These are phyloP conservation scores for Clytia hemisphaerica DNA, from an alignment of 30 jellyfish, hydroid and myxozoan species.

Conservation along the genomic window DNA sequence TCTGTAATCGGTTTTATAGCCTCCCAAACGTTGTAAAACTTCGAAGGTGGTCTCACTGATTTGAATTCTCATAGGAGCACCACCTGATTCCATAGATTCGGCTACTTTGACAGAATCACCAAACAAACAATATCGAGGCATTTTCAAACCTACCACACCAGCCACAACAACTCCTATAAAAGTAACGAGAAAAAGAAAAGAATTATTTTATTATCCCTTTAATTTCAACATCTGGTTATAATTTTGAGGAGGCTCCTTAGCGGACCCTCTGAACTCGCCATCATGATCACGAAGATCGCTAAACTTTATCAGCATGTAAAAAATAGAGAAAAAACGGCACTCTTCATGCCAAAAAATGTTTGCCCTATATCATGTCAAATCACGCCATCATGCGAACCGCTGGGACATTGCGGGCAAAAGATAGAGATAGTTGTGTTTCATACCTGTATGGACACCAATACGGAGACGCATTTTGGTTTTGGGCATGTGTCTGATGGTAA, in stretches of 20 bases:
- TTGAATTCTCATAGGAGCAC: slow-evolving; percentile 73
- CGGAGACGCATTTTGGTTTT: slow-evolving; percentile 46
- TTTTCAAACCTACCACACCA: slow-evolving; percentile 81
- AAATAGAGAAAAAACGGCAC: not conserved
- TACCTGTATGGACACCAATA: slow-evolving; percentile 87
- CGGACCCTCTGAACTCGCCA: too few relatives aligned
- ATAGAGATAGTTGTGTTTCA: not conserved
- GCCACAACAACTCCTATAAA: slow-evolving; percentile 62
- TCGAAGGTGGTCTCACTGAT: slow-evolving; percentile 41
- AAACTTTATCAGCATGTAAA: too few relatives aligned
- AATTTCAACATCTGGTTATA: too few relatives aligned
- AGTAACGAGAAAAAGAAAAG: not conserved
- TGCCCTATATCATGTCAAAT: not conserved
- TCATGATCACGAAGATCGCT: too few relatives aligned
- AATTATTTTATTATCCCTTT: not conserved
- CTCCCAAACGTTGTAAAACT: slow-evolving; percentile 33
- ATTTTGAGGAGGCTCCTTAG: too few relatives aligned
- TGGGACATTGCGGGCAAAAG: too few relatives aligned
- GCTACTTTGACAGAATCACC: slow-evolving; percentile 82
- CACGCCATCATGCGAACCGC: too few relatives aligned
- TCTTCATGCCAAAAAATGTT: not conserved
- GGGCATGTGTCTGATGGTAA: slow-evolving; percentile 51
- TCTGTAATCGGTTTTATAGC: slow-evolving; percentile 30
- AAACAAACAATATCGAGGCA: slow-evolving; percentile 86
- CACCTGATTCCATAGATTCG: slow-evolving; percentile 54